Base-by-base conservation (phyloP, 2,797 vertebrate species). In the Crypturellus tataupa region DNA sequence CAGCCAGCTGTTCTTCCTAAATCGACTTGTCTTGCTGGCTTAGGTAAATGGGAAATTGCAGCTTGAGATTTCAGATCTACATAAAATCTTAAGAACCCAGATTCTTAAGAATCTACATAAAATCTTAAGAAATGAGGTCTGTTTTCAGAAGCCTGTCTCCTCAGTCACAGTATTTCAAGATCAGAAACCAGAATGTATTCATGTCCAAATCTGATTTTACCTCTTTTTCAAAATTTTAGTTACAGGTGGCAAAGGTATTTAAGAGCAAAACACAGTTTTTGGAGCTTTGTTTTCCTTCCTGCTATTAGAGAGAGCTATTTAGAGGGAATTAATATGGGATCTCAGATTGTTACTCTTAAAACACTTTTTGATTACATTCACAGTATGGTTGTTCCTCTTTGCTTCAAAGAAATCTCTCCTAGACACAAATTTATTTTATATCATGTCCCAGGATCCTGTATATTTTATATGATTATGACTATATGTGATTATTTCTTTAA, bases 1-100 rank as follows among this genome's bases (percentile, higher is more conserved):
- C 44, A 92, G 65, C 51, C 62, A 90, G 76, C 17, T 91, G 49
- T 85, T 96, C 53, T 93, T 87, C 65, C 63, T 87, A 85, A 85
- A 79, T 37, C 17, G 15, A 80, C 87, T 77, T 94, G 31, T 67
- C 75, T 93, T 95, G 24, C 21, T 80, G 53, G 9, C 40, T 86
- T 6, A 20, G 33, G 59, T 77, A 63, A 53, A 93, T 92, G 31
- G 11, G 23, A 85, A 84, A 87, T 44, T 70, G 58, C 17, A 69
- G 29, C 65, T 90, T 84, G 59, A 89, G 58, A 47, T 20, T 65
- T 80, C 12, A 59, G 76, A 83, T 92, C 71, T 82, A 51, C 31
- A 80, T 44, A 18, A 90, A 65, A 77, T 83, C 19, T 73, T 75
- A 63, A 89, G 35, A 35, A 33, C 18, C 19, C 37, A 55, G 42